Evolutionary conservation across 1,140 invertebrate genomes (phyloP), one percentile per base, ranked within the genome.

Genomic region (Drosophila ercepeae): DNA sequence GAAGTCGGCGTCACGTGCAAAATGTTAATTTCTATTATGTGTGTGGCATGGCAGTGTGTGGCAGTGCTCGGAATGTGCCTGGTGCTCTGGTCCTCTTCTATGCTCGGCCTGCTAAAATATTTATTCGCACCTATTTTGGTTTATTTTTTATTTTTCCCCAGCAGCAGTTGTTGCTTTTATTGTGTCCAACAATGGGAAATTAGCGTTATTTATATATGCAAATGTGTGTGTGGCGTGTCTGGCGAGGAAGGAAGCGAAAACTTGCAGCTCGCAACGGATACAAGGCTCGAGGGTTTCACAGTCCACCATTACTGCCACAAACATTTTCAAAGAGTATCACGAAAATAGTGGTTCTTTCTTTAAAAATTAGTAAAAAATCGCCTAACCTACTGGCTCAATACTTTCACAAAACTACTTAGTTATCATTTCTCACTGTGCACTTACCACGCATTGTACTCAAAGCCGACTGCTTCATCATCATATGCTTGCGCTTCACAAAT

Each of bases 401-500:
- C 21, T n/a, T 32, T n/a, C n/a, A n/a, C 8, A 0, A 32, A 5
- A 23, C 1, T 13, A 3, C 3, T 11, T 45, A 3, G 11, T 13
- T 1, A n/a, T 6, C 5, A 23, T 11, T 9, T 4, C 14, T 6
- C 7, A 23, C 13, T 45, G 21, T 64, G 55, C 57, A 90, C 89
- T 89, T 34, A 91, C 90, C 90, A 90, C 90, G 73, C 64, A 91
- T 91, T 32, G 90, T 90, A 61, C 82, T 90, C 59, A 91, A 63
- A 0, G 90, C 89, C 25, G 90, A 90, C 76, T 91, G 89, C 60
- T 91, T 91, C 90, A 91, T 91, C 90, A 91, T 86, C 79, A 90
- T 91, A 59, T 91, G 90, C 67, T 91, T 91, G 57, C 90, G 89
- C 63, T 91, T 91, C 5, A 94, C 93, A 67, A 94, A 92, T 25